Base-by-base conservation (phyloP, 2,888 invertebrate genomes). In the Luperina nickerlii region DNA sequence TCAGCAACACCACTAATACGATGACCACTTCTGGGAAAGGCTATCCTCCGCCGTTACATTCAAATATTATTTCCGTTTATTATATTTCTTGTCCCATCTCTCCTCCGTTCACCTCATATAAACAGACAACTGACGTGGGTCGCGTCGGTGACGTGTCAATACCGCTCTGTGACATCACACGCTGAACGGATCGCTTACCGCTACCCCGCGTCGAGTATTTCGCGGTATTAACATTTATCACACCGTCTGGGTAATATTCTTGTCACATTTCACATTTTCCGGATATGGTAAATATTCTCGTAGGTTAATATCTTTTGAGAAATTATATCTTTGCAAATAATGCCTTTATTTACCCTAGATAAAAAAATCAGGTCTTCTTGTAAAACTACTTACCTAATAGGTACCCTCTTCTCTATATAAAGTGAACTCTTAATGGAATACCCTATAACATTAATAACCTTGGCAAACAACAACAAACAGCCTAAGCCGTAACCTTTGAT, bases 111-210 rank as follows among this genome's bases (percentile, higher is more conserved):
- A 51, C 38, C 13, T 68, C 13, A 27, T 42, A 8, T 42, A 27
- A 2, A n/a, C 13, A 48, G 48, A 48, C 13, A 48, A 48, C 4
- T 48, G 48, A 48, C 48, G 4, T 48, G 48, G 48, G 48, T 48
- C 48, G 48, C 48, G 48, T 48, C 13, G 48, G 48, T 48, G 48
- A 48, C 13, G 13, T 48, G 48, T 48, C 48, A 48, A 48, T 48
- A 48, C 13, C 48, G 27, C 27, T 20, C 20, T 68, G 45, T 20
- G 7, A 69, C 20, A 20, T 69, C 13, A 20, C 48, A 51, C 48
- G 6, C 48, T 69, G 20, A 69, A 20, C 83, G 87, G 84, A 82
- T 82, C 77, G 82, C 79, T 84, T 87, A 83, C 73, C 71, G 9
- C 45, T 24, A n/a, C 15, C 54, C 54, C 54, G 71, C 65, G 70